phyloP scores from a whole-genome alignment of 1,140 invertebrate genomes.

The Papilio glaucus region DNA sequence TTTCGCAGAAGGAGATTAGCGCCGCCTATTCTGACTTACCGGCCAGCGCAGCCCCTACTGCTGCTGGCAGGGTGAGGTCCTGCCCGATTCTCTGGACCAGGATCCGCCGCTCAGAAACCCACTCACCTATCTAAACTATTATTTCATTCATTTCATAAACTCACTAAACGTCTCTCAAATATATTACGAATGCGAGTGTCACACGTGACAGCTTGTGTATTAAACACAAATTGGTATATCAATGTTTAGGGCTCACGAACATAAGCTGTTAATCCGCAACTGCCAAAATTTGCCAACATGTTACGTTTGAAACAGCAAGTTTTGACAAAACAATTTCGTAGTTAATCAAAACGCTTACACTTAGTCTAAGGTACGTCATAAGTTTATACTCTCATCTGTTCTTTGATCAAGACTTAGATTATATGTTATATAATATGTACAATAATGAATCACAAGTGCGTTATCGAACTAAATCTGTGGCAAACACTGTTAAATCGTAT shows the following conservation, averaged over 20 bases:
- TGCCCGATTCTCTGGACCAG: too few relatives aligned
- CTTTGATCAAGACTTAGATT: too few relatives aligned
- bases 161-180: neutral
- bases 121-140: slow-evolving; percentile 2
- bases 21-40: too few relatives aligned
- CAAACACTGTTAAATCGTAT: too few relatives aligned
- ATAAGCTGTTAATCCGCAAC: slow-evolving; percentile 8
- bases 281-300: slow-evolving; percentile 2
- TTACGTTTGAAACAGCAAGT: neutral
- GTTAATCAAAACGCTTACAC: neutral
- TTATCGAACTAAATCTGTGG: too few relatives aligned
- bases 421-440: too few relatives aligned
- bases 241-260: neutral
- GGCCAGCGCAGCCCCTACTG: too few relatives aligned
- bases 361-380: neutral
- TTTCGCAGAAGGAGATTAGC: too few relatives aligned
- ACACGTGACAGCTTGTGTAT: neutral
- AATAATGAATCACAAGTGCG: too few relatives aligned
- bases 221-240: neutral
- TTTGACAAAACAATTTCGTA: neutral
- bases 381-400: too few relatives aligned
- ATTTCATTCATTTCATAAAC: neutral
- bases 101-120: too few relatives aligned
- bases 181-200: neutral
- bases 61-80: too few relatives aligned